Base-by-base conservation (phyloP, 2,113 vertebrate species). In the Triplophysa rosa region DNA sequence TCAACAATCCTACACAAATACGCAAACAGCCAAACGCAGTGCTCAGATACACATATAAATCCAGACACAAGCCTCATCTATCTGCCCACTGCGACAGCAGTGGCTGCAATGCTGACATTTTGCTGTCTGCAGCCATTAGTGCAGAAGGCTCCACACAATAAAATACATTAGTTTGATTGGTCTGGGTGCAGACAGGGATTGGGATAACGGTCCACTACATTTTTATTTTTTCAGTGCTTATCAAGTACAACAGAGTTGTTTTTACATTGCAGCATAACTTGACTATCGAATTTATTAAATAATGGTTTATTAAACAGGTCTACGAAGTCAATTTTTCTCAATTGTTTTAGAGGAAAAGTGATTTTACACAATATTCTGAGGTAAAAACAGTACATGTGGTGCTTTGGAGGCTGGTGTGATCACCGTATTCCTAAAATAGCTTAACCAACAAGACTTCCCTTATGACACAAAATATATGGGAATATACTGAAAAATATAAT, bases 161-260 rank as follows among this genome's bases (percentile, higher is more conserved):
- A 71, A 83, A 75, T 83, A 74, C 49, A 74, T 74, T 79, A 83
- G 69, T 74, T 29, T 73, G 70, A 78, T 83, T 62, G 66, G 42
- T 71, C 81, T 67, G 71, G 71, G 76, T 82, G 75, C 23, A 72
- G 63, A 58, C 54, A 52, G 29, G 72, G 61, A 68, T 72, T 9
- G 63, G 71, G 72, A 83, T 58, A 68, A 12, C 40, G 69, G 58
- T 74, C 67, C 65, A 26, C 52, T 73, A 47, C 29, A 62, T 73
- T 82, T 72, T 68, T 47, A 4, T 67, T 3, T 59, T 52, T 21
- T 26, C 10, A 71, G 33, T 37, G 33, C 33, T 56, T 40, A 23
- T 72, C 54, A 59, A 14, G 26, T 21, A 13, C 7, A 47, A 52
- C 3, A 65, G 11, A 76, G 17, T 5, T 76, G 7, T 5, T 63